Base-by-base conservation (phyloP, 1,140 invertebrate species). In the Lucilia cuprina region DNA sequence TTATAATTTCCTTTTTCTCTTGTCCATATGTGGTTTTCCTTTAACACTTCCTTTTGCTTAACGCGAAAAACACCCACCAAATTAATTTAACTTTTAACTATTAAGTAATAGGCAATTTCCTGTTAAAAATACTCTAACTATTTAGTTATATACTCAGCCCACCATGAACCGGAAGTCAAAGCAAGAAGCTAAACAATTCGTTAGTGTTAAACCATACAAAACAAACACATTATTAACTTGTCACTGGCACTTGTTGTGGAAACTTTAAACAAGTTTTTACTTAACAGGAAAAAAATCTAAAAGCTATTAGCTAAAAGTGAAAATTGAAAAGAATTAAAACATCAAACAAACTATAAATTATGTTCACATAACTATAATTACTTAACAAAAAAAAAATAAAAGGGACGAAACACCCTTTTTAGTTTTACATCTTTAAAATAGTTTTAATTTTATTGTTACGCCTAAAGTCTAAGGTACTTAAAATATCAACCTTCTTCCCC, bases 21-120 rank as follows among this genome's bases (percentile, higher is more conserved):
- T 77, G 8, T 8, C 41, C 77, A 80, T 80, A 21, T 80, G 77
- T 80, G n/a, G 47, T 14, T 80, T 80, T 25, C 41, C 77, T 80
- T 30, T 80, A 80, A 80, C 77, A 80, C 77, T 80, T 80, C 65
- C 65, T 70, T 25, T 49, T 50, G 12, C 41, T 49, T 41, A 41
- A n/a, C 47, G 77, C 77, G 77, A 80, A 80, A 30, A 80, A 80
- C 77, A 49, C 77, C 77, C 77, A 80, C 41, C 19, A 80, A 80
- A 80, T 80, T 80, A 80, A 8, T 49, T 50, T 14, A 50, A 35
- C 74, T 77, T 34, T 41, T 25, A 21, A 70, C 65, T 70, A 70
- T 70, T 70, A 70, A 55, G 13, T 55, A 41, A 60, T 78, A 78
- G 5, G 77, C 19, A 49, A 80, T 70, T 70, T 70, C 65, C 65